Evolutionary conservation across 2,888 invertebrate genomes (phyloP).

Genomic region (Dorcus parallelipipedus): DNA sequence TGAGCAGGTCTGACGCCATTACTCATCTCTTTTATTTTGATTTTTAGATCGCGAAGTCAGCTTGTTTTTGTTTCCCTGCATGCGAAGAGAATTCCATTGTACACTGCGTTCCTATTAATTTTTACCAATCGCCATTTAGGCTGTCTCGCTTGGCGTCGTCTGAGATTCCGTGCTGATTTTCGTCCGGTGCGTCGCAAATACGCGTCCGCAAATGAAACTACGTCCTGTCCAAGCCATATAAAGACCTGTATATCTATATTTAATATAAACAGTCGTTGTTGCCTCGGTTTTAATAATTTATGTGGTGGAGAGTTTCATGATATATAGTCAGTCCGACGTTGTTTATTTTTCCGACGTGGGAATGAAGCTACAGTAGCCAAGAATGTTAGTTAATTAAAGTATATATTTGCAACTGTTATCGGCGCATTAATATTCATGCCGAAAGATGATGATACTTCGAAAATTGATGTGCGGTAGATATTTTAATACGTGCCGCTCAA

Average conservation of each 20-base stretch:
- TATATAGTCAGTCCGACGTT: slow-evolving; percentile 21
- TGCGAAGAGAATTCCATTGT: slow-evolving; percentile 49
- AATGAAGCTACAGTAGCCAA: slow-evolving; percentile 10
- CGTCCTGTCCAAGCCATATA: slow-evolving; percentile 32
- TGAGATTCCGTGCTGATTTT: neutral
- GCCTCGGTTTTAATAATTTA: slow-evolving; percentile 33
- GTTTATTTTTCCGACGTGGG: slow-evolving; percentile 12
- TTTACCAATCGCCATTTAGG: slow-evolving; percentile 39
- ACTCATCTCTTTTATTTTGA: slow-evolving; percentile 51
- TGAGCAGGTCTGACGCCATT: slow-evolving; percentile 50
- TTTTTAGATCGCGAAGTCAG: slow-evolving; percentile 43
- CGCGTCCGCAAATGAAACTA: slow-evolving; percentile 32
- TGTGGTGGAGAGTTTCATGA: slow-evolving; percentile 29
- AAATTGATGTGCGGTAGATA: neutral
- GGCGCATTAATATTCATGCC: neutral
- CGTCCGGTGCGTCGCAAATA: neutral
- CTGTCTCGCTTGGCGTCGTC: slow-evolving; percentile 33
- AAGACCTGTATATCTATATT: slow-evolving; percentile 34
- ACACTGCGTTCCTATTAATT: slow-evolving; percentile 44
- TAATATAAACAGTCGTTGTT: slow-evolving; percentile 36
- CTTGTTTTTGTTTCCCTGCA: slow-evolving; percentile 43
- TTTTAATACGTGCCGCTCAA: neutral
- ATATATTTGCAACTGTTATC: slow-evolving; percentile 5
- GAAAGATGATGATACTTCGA: neutral
- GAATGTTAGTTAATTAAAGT: slow-evolving; percentile 12